Evolutionary conservation across 2,113 vertebrate species (phyloP), one percentile per base, ranked within the genome.

Genomic region (Sinocyclocheilus rhinocerous): DNA sequence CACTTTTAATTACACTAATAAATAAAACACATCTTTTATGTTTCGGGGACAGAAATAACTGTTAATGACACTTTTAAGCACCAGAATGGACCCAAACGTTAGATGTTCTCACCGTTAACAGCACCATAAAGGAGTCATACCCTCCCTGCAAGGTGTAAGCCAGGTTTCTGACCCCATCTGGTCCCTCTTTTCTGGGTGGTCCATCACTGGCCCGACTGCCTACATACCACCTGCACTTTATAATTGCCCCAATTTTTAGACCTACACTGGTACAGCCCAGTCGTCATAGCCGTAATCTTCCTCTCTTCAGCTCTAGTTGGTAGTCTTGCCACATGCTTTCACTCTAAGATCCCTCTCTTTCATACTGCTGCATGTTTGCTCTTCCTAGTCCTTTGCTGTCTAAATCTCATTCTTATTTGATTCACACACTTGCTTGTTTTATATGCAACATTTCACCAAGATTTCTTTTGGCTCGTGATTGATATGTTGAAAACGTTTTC

Each of bases 281-380:
- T 11, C 22, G 11, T 78, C 22, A 18, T 15, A 67, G 42, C n/a
- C 7, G 4, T 85, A 85, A 85, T 20, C 61, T 61, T 79, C 76
- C 76, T 63, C 7, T 67, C 70, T 61, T 75, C 15, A 6, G 50
- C 26, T 81, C 33, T 77, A 55, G 39, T 55, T 85, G 75, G 73
- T 70, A 61, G 18, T 76, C 48, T 6, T 81, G 61, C 26, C 39
- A 52, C 24, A 33, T 11, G 6, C 42, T 55, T 85, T 22, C 42
- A 22, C 75, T 79, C n/a, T 20, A 15, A 77, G 26, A 52, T 13
- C 20, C 6, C 59, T 69, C 4, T 33, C n/a, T n/a, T 26, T 75
- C 57, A 29, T 18, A 36, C 29, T 26, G 16, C 86, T 84, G 83
- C 80, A 87, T 70, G 72, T 42, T 65, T 78, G 86, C 82, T 18